Base-by-base conservation (phyloP, 1,140 invertebrate species). In the Diorhabda elongata region DNA sequence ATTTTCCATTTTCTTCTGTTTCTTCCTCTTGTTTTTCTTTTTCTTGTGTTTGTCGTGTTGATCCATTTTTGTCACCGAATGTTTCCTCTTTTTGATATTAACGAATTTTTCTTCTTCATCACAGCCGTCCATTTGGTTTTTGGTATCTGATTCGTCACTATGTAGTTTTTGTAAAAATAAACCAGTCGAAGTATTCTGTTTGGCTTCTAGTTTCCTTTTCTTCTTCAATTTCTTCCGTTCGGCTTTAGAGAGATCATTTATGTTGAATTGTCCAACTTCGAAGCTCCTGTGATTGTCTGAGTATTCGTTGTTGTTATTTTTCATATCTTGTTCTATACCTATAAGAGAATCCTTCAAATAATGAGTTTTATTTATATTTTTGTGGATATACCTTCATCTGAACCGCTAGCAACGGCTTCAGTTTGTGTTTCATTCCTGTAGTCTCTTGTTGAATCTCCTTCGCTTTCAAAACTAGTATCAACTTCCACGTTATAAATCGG, bases 241-340 rank as follows among this genome's bases (percentile, higher is more conserved):
- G 0, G 73, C 75, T 69, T 76, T 79, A 2, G 77, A 79, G 44
- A 79, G 61, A 68, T 77, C 76, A 61, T 69, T 71, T 63, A 74
- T 71, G 42, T 71, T 73, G 9, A 68, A 71, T 62, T 76, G 71
- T 5, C 73, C 71, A 68, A 78, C 72, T 71, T 78, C 73, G 58
- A 76, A 76, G 61, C 71, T 75, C 67, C 69, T 75, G 69, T 76
- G 68, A 71, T 74, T 70, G 45, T 76, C 73, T 43, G 72, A 44
- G 52, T 71, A 67, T 42, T 71, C 59, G 66, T 72, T 70, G 67
- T 73, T 74, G 57, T 76, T 73, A 4, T 52, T 52, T 6, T 52
- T 52, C 7, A 74, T 61, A 66, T 80, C 79, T 60, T 77, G 74
- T 68, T 79, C 78, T 61, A 79, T 78, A 43, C 76, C 75, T 66